phyloP scores from a whole-genome alignment of 2,113 vertebrate genomes.

The Plecotus auritus region DNA sequence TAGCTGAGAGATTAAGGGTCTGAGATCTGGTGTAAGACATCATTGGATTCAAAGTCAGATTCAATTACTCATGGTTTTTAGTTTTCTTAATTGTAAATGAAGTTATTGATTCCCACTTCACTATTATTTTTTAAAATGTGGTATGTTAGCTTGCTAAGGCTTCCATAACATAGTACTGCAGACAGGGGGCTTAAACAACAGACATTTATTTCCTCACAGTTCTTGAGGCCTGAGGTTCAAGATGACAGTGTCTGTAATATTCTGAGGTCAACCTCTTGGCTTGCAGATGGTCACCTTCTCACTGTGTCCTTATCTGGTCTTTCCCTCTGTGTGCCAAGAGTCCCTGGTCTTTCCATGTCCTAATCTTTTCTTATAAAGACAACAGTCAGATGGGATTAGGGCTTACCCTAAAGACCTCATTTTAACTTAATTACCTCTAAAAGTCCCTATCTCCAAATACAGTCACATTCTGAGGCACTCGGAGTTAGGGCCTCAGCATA shows the following conservation, averaged over 20 bases:
- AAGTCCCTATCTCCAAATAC: neutral
- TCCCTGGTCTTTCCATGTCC: neutral
- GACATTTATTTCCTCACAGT: neutral
- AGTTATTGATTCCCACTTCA: neutral
- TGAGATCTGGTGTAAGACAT: neutral
- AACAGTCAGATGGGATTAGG: neutral
- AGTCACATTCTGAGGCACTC: neutral
- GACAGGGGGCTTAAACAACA: neutral
- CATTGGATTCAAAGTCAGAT: neutral
- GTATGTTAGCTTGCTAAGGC: neutral
- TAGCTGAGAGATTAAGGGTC: neutral
- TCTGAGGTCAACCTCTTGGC: neutral
- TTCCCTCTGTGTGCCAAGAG: neutral
- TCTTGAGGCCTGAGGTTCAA: neutral
- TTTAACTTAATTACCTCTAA: neutral
- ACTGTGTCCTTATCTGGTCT: neutral
- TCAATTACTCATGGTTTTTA: neutral
- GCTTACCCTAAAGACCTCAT: neutral
- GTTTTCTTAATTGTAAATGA: conserved; percentile 4
- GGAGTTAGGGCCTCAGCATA: neutral
- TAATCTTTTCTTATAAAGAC: neutral
- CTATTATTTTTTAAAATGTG: neutral
- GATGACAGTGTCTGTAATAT: neutral
- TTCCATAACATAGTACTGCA: neutral
- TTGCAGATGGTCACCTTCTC: neutral